Evolutionary conservation across 2,797 vertebrate species (phyloP), one percentile per base, ranked within the genome.

Genomic region (Chaetodon trifasciatus): DNA sequence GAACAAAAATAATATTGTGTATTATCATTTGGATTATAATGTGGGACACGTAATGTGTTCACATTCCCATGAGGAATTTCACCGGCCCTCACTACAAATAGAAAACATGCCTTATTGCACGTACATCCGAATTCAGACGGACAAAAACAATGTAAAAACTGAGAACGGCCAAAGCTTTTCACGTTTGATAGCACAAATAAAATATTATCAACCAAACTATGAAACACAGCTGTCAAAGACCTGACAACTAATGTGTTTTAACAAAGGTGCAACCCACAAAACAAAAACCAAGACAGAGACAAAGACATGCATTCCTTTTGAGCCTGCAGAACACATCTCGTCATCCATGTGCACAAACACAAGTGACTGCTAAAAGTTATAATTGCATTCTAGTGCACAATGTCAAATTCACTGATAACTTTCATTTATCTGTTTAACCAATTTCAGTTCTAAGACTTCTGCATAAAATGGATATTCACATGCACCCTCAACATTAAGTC

Each of bases 51-150:
- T 78, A 76, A 82, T 83, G 56, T 70, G 72, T 81, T 86, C 55
- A 58, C 74, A 84, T 88, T 90, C 85, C 87, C 79, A 82, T 23
- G 71, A 83, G 87, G 65, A 84, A 82, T 81, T 87, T 73, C 76
- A 80, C 57, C 72, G 42, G 44, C 23, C 13, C 21, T 82, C 52
- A 67, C 57, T 50, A 74, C 76, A 91, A 88, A 84, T 56, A 88
- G 53, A 88, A 85, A 89, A 83, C 63, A 81, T 82, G 82, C 44
- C 55, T 70, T 23, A 49, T 52, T 74, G 76, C 69, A 62, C 58
- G 39, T 63, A 39, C 19, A 58, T 85, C 83, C 79, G 52, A 58
- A 74, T 80, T 83, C 72, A 85, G 76, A 79, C 70, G 75, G 44
- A 50, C 69, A 70, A 52, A 68, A 72, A 35, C 19, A 23, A 58